Evolutionary conservation across 2,888 invertebrate genomes (phyloP).

Genomic region (Lepidocyrtinus sp.): DNA sequence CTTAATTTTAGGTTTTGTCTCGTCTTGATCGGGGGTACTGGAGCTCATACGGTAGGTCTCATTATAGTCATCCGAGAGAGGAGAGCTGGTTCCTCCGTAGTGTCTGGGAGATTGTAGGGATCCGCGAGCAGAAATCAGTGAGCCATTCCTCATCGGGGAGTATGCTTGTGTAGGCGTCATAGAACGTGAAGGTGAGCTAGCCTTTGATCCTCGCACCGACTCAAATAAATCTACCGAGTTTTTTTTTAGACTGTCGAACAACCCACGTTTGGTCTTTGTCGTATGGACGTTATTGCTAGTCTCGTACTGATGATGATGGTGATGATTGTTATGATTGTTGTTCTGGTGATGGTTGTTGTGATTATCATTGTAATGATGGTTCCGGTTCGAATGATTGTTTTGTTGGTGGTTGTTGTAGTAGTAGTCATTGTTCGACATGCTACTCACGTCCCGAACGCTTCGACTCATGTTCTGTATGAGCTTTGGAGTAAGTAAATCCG

Average conservation of each 20-base stretch:
- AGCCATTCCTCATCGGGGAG: slow-evolving; percentile 50
- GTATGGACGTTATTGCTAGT: slow-evolving; percentile 28
- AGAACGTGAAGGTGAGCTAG: slow-evolving; percentile 69
- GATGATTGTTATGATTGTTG: slow-evolving; percentile 21
- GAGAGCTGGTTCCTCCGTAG: slow-evolving; percentile 65
- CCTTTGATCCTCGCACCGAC: slow-evolving; percentile 63
- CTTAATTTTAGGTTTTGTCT: slow-evolving; percentile 67
- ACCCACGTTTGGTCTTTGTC: slow-evolving; percentile 62
- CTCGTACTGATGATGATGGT: too few relatives aligned
- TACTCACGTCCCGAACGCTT: slow-evolving; percentile 82
- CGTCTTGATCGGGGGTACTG: slow-evolving; percentile 69
- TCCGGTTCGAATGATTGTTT: slow-evolving; percentile 31
- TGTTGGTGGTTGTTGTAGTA: slow-evolving; percentile 46
- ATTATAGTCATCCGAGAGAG: slow-evolving; percentile 68
- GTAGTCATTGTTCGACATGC: slow-evolving; percentile 40
- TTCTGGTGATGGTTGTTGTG: slow-evolving; percentile 35
- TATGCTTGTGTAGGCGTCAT: slow-evolving; percentile 68
- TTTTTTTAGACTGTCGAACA: slow-evolving; percentile 68
- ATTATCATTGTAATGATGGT: slow-evolving; percentile 30
- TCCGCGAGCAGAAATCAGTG: slow-evolving; percentile 52
- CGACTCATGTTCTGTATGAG: slow-evolving; percentile 89
- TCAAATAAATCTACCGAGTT: slow-evolving; percentile 68
- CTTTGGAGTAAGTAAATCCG: slow-evolving; percentile 86
- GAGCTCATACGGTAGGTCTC: slow-evolving; percentile 70
- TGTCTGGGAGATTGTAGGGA: slow-evolving; percentile 64